phyloP scores from a whole-genome alignment of 2,797 vertebrate genomes.

The Lophotriccus pileatus region DNA sequence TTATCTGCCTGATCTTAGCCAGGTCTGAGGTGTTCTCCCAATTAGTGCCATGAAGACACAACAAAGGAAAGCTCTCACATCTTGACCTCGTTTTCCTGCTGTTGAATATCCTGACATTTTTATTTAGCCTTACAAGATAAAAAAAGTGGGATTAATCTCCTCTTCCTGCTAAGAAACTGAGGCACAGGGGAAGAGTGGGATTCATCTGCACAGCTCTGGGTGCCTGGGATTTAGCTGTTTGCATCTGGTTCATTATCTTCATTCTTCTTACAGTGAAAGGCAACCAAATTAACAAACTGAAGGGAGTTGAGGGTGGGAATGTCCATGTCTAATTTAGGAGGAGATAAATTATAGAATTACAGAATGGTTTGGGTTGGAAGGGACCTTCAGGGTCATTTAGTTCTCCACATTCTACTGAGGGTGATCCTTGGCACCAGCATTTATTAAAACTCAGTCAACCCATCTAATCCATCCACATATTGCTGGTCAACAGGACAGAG shows the following conservation, averaged over 20 bases:
- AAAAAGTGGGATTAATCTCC: neutral
- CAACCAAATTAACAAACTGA: neutral
- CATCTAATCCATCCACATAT: too few relatives aligned
- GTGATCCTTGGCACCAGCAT: neutral
- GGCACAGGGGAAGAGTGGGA: neutral
- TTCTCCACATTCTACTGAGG: neutral
- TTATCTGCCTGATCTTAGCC: neutral
- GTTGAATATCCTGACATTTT: neutral
- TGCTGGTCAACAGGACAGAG: neutral
- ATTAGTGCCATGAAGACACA: neutral
- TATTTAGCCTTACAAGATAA: neutral
- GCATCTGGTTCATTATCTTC: neutral
- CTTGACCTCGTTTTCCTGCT: neutral
- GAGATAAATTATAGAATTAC: neutral
- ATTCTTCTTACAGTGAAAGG: neutral
- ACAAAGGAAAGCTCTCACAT: neutral
- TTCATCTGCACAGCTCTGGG: neutral
- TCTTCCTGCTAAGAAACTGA: neutral
- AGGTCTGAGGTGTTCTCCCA: neutral
- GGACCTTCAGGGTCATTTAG: neutral
- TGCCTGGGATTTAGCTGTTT: neutral
- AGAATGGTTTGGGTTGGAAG: neutral
- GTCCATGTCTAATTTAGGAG: neutral
- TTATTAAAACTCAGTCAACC: neutral
- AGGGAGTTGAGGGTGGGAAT: neutral